Conservation (phyloP, 2,113 vertebrate species). For the Heterocephalus glaber region DNA sequence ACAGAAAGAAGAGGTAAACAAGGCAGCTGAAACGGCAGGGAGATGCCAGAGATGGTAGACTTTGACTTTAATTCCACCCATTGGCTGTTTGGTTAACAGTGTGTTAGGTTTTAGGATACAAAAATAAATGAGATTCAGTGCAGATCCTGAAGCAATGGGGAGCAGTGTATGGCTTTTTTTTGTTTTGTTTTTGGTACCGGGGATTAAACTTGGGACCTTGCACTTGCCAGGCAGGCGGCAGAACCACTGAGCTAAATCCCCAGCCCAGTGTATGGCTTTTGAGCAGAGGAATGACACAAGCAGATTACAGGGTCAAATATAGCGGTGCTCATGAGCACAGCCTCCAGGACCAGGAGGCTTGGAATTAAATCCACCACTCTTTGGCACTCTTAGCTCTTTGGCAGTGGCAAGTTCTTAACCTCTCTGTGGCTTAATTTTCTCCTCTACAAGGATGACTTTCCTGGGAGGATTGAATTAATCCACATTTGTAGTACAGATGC, state of each 20-base stretch:
- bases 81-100: background rate
- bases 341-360: background rate
- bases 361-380: background rate
- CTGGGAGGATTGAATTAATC: background rate
- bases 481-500: background rate
- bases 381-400: background rate
- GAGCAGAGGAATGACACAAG: background rate
- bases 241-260: too few species aligned
- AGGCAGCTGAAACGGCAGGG: background rate
- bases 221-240: too few species aligned
- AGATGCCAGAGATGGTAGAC: background rate
- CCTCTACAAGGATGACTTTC: background rate
- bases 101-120: background rate
- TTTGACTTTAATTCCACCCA: background rate
- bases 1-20: background rate
- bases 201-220: too few species aligned
- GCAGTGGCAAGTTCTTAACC: background rate
- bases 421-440: background rate
- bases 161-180: too few species aligned
- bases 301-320: background rate
- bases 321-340: background rate
- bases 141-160: background rate
- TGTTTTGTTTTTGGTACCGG: too few species aligned
- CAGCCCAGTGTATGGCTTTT: too few species aligned
- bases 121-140: background rate